Evolutionary conservation across 2,113 vertebrate genomes (phyloP), one percentile per base, ranked within the genome.

Genomic region (Dromaius novaehollandiae): DNA sequence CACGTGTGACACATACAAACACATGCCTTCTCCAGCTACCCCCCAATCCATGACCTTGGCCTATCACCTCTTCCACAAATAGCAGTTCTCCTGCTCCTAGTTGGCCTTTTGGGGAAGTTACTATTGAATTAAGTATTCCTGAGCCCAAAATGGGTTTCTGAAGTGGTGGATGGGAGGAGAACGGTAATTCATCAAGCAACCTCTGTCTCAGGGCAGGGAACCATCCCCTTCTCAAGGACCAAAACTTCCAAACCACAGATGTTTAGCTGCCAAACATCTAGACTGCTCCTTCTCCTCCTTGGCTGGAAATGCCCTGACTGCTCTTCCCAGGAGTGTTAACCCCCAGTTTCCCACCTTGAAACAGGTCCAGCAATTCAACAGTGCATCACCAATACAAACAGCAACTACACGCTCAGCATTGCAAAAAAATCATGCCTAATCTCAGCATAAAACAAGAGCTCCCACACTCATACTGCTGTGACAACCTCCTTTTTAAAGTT

Each of bases 1-100:
- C 2, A 0, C 0, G 3, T 48, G 34, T 25, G 56, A 65, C 48
- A 21, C 53, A 36, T 28, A n/a, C n/a, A 25, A 70, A 24, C 73
- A 30, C 69, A 4, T 16, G 40, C 26, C 60, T 20, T 36, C 32
- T 53, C 48, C 2, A 60, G 6, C 13, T 32, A 36, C n/a, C 69
- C 60, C 40, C 4, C 1, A 28, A 18, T 13, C 14, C 68, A 76
- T 22, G 14, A 78, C 30, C 60, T 44, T 9, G 48, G 10, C 42
- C 66, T 53, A 5, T 22, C 2, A 2, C 28, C 86, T 64, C 51
- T 11, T 63, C 64, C 44, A 12, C 22, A 95, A 66, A 40, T 13
- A 42, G 48, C 48, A n/a, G 34, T 18, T 53, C 24, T 73, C 50
- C 69, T n/a, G 50, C 10, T 51, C 38, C 48, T n/a, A 53, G 34